Percentiles rank a stretch among this genome's conserved stretches.
These are phyloP conservation scores for Bergia puertoricense DNA, from an alignment of 92 coral and sea anemone genomes.

Conservation along the genomic window DNA sequence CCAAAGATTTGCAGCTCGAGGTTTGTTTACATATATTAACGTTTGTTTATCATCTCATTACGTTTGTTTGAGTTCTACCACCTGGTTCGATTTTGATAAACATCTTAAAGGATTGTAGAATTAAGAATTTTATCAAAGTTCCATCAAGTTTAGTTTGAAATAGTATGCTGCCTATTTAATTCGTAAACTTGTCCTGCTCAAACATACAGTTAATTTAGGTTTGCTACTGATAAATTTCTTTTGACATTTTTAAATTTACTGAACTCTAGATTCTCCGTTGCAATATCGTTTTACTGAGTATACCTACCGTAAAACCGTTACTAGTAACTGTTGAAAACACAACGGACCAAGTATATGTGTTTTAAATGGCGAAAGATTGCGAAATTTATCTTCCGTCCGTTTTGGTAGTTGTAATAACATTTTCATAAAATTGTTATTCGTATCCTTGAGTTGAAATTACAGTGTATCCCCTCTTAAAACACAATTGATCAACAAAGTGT, in stretches of 20 bases:
- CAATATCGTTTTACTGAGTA: too few relatives aligned
- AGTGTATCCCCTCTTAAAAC: too few relatives aligned
- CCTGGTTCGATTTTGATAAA: slow-evolving; percentile 8
- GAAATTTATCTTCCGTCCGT: neutral
- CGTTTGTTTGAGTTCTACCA: slow-evolving; percentile 37
- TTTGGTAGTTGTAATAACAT: too few relatives aligned
- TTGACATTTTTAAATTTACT: too few relatives aligned
- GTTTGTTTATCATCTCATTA: slow-evolving; percentile 59
- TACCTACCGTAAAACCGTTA: neutral
- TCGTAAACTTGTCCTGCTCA: neutral
- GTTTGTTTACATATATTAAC: slow-evolving; percentile 65
- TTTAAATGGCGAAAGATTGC: neutral
- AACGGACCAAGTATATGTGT: neutral
- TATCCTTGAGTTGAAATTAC: neutral
- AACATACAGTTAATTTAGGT: neutral
- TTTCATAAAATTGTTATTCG: too few relatives aligned
- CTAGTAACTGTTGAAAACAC: neutral
- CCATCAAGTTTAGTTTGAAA: neutral
- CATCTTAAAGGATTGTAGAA: neutral
- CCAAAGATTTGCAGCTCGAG: slow-evolving; percentile 75
- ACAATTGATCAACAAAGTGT: neutral
- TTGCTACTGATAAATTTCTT: neutral
- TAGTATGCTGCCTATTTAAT: too few relatives aligned
- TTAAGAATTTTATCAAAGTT: neutral
- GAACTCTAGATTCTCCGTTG: neutral